Evolutionary conservation across 2,888 invertebrate genomes (phyloP), one percentile per base, ranked within the genome.

Genomic region (Parelbella ahira): DNA sequence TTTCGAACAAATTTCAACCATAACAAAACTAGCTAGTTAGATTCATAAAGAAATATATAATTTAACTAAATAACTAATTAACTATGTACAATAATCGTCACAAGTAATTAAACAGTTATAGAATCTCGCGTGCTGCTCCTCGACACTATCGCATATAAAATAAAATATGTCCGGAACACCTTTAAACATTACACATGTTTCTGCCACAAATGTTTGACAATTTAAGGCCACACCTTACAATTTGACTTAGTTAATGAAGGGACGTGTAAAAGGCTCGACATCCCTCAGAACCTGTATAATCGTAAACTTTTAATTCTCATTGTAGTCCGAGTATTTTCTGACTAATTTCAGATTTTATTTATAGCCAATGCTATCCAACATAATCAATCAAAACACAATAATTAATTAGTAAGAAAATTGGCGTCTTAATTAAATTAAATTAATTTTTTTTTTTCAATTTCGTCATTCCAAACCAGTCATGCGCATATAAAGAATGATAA

Each of bases 211-310:
- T 19, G 11, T 24, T 32, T 24, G 30, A 39, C 69, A 72, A 68
- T 49, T 70, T 79, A 81, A 81, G 80, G 81, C 80, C 75, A 72
- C 79, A 62, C 64, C 63, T 58, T 51, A 53, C 52, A 68, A 58
- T 53, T 65, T 64, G 68, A 68, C 62, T 63, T 56, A 23, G 12
- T 12, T 10, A 7, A 30, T 10, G 23, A 39, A 48, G 36, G 20
- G 37, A 39, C 24, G 13, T 45, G 9, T 15, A 46, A 44, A 49
- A 24, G n/a, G n/a, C n/a, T n/a, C n/a, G n/a, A n/a, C n/a, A n/a
- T n/a, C n/a, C n/a, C n/a, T n/a, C n/a, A n/a, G n/a, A n/a, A n/a
- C n/a, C n/a, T n/a, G n/a, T n/a, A n/a, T n/a, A n/a, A n/a, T n/a
- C n/a, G n/a, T n/a, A n/a, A n/a, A n/a, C n/a, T n/a, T n/a, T n/a